phyloP scores from a whole-genome alignment of 2,113 vertebrate species.

The Tenebrosternarchus preto region DNA sequence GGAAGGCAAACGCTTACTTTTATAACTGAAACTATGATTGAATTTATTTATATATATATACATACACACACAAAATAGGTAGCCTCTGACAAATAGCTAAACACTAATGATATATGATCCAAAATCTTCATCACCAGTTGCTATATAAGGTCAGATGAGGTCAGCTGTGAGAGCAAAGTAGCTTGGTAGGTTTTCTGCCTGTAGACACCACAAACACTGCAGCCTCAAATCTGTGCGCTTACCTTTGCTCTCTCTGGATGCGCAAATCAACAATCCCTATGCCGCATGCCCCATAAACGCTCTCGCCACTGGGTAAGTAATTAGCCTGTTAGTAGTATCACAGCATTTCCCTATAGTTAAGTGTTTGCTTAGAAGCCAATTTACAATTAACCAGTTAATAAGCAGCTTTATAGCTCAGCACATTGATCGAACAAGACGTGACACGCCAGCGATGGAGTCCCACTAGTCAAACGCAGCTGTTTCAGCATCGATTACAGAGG shows the following conservation, averaged over 20 bases:
- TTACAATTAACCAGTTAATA: constrained; percentile 38
- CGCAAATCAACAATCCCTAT: neutral
- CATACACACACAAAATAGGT: constrained; percentile 1
- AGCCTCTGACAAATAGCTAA: constrained; percentile 1
- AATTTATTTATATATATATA: too few relatives aligned
- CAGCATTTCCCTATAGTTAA: constrained; percentile 6
- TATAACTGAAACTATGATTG: too few relatives aligned
- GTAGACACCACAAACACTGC: neutral
- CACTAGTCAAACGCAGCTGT: constrained; percentile 32
- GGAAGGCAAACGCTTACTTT: too few relatives aligned
- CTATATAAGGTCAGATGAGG: too few relatives aligned
- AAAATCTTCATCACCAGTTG: neutral
- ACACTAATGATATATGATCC: neutral
- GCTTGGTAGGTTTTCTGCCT: neutral
- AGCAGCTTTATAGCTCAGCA: neutral
- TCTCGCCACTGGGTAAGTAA: neutral
- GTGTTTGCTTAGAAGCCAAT: constrained; percentile 31
- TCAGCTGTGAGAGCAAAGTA: too few relatives aligned
- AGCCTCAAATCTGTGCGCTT: neutral
- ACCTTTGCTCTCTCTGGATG: too few relatives aligned
- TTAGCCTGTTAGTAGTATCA: constrained; percentile 3
- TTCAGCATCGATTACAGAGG: constrained; percentile 20
- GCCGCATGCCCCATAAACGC: neutral
- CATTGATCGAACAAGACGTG: constrained; percentile 10
- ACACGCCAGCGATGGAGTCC: constrained; percentile 7